phyloP scores from a whole-genome alignment of 2,797 vertebrate genomes.

The Glyptemys insculpta region DNA sequence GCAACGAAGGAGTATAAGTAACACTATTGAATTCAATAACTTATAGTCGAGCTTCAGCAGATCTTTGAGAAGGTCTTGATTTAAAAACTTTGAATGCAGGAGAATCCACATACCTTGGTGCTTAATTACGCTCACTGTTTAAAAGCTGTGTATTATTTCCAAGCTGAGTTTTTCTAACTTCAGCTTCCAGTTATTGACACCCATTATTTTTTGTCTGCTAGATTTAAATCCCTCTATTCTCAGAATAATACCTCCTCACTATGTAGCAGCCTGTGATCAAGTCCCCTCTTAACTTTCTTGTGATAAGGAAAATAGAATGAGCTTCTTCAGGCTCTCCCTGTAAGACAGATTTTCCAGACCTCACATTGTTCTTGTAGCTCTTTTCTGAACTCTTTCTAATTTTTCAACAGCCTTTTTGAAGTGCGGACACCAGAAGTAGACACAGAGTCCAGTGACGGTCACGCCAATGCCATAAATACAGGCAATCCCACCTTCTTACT shows the following conservation, averaged over 20 bases:
- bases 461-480: neutral
- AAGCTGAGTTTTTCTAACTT: constrained; percentile 70
- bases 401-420: neutral
- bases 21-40: neutral
- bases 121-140: constrained; percentile 71
- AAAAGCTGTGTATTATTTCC: constrained; percentile 75
- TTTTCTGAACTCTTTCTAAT: neutral
- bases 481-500: neutral
- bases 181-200: constrained; percentile 72
- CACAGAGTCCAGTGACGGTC: accelerated
- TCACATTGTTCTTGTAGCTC: neutral
- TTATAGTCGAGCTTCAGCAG: neutral
- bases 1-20: neutral
- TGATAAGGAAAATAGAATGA: constrained; percentile 32
- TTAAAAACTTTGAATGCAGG: constrained; percentile 59
- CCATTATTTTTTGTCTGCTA: constrained; percentile 71
- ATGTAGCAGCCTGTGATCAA: constrained; percentile 42
- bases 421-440: neutral
- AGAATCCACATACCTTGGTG: constrained; percentile 64
- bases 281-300: constrained; percentile 43
- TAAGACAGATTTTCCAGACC: neutral
- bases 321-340: neutral
- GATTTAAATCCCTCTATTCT: constrained; percentile 73
- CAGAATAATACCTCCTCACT: constrained; percentile 64
- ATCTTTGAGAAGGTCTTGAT: constrained; percentile 24